These are phyloP conservation scores for Notothenia coriiceps DNA, from an alignment of 2,113 vertebrate species.

Conservation along the genomic window DNA sequence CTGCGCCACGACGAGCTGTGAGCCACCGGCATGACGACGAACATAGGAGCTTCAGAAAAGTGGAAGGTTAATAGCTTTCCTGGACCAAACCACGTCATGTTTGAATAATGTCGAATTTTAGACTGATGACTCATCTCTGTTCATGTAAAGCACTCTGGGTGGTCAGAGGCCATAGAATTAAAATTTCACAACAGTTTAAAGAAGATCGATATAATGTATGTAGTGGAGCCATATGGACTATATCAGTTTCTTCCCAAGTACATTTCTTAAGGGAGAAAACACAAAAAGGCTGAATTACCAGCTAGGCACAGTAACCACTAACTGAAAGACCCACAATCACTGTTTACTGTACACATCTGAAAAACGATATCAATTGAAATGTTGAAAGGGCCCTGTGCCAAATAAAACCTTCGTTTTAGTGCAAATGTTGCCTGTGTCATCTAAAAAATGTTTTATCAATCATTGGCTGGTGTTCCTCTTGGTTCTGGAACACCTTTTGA, in stretches of 20 bases:
- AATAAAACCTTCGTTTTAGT: slow-evolving; percentile 8
- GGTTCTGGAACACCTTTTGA: not conserved
- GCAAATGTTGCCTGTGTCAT: not conserved
- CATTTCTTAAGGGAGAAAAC: not conserved
- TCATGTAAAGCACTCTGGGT: slow-evolving; percentile 31
- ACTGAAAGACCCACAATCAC: not conserved
- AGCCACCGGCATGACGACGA: slow-evolving; percentile 36
- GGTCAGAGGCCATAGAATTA: not conserved
- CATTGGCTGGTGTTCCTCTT: not conserved
- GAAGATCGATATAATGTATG: not conserved
- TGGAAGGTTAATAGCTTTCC: not conserved
- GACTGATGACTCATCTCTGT: slow-evolving; percentile 1
- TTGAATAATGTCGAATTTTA: slow-evolving; percentile 16
- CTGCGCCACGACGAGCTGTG: slow-evolving; percentile 92
- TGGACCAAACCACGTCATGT: slow-evolving; percentile 20
- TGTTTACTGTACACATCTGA: not conserved
- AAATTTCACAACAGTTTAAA: not conserved
- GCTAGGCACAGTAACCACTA: not conserved
- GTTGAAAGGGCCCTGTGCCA: not conserved
- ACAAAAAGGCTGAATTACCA: not conserved
- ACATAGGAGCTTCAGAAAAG: too few species aligned
- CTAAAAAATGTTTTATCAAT: too few species aligned
- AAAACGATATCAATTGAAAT: not conserved
- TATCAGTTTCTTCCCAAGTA: not conserved
- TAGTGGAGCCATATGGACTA: not conserved